phyloP scores from a whole-genome alignment of 2,888 invertebrate species.

The Caenorhabditis sp. region DNA sequence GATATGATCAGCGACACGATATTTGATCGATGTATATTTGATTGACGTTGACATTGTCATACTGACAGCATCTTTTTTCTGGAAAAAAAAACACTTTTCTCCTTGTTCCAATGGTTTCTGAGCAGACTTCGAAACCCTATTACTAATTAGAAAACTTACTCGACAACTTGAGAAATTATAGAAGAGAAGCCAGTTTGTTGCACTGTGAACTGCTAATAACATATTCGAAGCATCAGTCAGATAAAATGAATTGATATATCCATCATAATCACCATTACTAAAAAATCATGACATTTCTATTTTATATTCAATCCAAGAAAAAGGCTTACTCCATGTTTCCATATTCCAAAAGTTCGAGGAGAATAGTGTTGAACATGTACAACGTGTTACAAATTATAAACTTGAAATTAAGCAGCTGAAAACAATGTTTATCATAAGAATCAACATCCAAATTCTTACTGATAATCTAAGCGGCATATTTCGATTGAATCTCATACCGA shows the following conservation, averaged over 20 bases:
- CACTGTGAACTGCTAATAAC: conserved; percentile 64
- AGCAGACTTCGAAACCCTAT: background rate
- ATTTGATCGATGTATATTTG: conserved; percentile 30
- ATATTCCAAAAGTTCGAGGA: conserved; percentile 67
- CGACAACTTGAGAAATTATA: conserved; percentile 59
- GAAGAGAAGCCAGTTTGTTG: conserved; percentile 70
- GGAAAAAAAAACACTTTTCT: background rate
- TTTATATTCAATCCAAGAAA: background rate
- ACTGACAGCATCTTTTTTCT: conserved; percentile 34
- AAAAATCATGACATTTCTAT: background rate
- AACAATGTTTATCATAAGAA: background rate
- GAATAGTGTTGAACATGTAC: conserved; percentile 69
- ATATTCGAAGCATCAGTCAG: conserved; percentile 67
- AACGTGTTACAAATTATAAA: conserved; percentile 69
- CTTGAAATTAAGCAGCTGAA: conserved; percentile 66
- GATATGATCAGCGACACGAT: conserved; percentile 32
- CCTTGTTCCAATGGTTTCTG: background rate
- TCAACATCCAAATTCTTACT: conserved; percentile 19
- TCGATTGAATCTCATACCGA: conserved; percentile 39
- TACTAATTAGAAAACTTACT: conserved; percentile 12
- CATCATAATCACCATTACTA: conserved; percentile 42
- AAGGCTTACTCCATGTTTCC: conserved; percentile 42
- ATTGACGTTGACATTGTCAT: conserved; percentile 49
- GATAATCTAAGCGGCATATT: conserved; percentile 57
- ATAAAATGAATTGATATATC: conserved; percentile 62